Base-by-base conservation (phyloP, 2,797 vertebrate genomes). In the Enteromius fasciolatus region DNA sequence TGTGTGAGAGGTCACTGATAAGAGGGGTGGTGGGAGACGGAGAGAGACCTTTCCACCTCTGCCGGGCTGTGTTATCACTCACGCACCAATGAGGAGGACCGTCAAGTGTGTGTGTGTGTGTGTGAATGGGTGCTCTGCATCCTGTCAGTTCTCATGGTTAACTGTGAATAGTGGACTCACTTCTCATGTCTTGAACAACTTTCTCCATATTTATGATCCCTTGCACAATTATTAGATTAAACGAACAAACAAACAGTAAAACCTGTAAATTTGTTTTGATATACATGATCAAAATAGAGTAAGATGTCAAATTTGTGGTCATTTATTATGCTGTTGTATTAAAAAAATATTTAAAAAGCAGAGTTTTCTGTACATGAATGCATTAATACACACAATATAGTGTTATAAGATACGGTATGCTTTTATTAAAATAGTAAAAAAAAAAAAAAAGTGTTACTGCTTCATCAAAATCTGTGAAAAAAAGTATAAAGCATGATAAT, bases 1-100 rank as follows among this genome's bases (percentile, higher is more conserved):
- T 75, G 66, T 78, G 57, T 41, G 7, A 72, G 50, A 67, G 63
- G 61, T 80, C 69, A 75, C 36, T 33, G 81, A 83, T 77, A 76
- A 74, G 20, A 73, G 61, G n/a, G 50, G 20, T 41, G 52, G 59
- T 73, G 74, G 64, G 70, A 82, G 39, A 66, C 1, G 1, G 15
- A 54, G 61, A 76, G 52, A 59, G 31, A 76, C 61, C 69, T 78
- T 74, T 63, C 50, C 41, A 31, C 39, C 48, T 75, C 61, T 75
- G 33, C 17, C 63, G 61, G 61, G 61, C 57, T 64, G 28, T 67
- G 46, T 54, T 63, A 61, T 72, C 36, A 72, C 8, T 36, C 74
- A 75, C 11, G 5, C 28, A 63, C 20, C 31, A 44, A 28, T 17
- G 69, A 64, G 63, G 28, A 52, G 57, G n/a, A 80, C 28, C 20